Evolutionary conservation across 2,113 vertebrate genomes (phyloP).

Genomic region (Hippocampus abdominalis): DNA sequence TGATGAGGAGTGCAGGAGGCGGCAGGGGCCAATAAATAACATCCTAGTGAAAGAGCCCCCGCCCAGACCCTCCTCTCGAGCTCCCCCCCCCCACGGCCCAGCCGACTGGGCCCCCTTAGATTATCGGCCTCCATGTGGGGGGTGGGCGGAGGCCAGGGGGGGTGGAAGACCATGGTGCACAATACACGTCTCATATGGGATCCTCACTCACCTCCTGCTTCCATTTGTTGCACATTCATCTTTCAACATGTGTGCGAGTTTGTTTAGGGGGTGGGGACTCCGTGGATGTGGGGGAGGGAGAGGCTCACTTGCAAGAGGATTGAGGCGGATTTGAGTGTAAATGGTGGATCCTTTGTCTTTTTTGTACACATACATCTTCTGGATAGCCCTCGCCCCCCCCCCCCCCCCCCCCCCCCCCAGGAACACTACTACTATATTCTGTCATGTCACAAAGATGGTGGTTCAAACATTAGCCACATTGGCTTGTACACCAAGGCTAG

Average conservation of each 20-base stretch:
- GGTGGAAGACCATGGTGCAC: constrained; percentile 38
- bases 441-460: constrained; percentile 23
- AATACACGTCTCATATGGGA: constrained; percentile 57
- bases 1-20: constrained; percentile 69
- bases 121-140: constrained; percentile 50
- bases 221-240: constrained; percentile 71
- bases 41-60: constrained; percentile 64
- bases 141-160: background rate
- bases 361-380: constrained; percentile 30
- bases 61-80: constrained; percentile 35
- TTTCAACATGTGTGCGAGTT: constrained; percentile 67
- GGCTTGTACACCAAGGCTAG: constrained; percentile 14
- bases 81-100: constrained; percentile 22
- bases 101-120: constrained; percentile 52
- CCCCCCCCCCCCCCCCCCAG: background rate
- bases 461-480: constrained; percentile 44
- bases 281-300: background rate
- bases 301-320: background rate
- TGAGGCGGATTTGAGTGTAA: constrained; percentile 15
- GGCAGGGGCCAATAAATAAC: constrained; percentile 77
- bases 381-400: no score
- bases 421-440: constrained; percentile 20
- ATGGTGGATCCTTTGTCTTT: constrained; percentile 25
- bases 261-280: constrained; percentile 59
- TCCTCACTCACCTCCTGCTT: constrained; percentile 61